Percentiles rank a stretch among this genome's conserved stretches.
phyloP scores from a whole-genome alignment of 2,797 vertebrate species.

The Lepilemur ruficaudatus region DNA sequence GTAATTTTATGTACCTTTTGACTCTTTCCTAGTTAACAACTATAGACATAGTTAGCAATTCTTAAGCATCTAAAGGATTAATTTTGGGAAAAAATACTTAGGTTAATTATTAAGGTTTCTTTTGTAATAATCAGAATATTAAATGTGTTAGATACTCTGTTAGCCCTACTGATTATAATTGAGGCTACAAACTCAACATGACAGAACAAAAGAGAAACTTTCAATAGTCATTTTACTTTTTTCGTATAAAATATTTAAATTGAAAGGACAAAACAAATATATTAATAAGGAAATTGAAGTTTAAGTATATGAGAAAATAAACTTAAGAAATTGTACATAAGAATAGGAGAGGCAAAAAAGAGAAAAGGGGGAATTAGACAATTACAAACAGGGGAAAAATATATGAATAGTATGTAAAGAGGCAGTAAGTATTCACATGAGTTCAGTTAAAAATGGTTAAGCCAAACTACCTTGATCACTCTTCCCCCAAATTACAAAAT shows the following conservation, averaged over 20 bases:
- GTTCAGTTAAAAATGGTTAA: not conserved
- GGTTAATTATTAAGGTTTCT: not conserved
- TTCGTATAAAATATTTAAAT: not conserved
- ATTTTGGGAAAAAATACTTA: not conserved
- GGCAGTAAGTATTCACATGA: not conserved
- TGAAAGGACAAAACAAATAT: not conserved
- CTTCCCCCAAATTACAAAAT: not conserved
- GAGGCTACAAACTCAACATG: not conserved
- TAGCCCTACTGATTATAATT: not conserved
- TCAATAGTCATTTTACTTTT: not conserved
- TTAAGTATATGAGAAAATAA: not conserved
- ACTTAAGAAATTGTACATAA: not conserved
- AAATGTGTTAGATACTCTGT: not conserved
- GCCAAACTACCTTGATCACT: not conserved
- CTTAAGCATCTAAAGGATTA: not conserved
- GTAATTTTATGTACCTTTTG: not conserved
- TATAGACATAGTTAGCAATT: not conserved
- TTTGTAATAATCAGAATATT: not conserved
- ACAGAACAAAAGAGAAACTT: not conserved
- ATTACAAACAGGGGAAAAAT: not conserved
- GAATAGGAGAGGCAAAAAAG: not conserved
- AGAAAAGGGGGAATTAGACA: not conserved
- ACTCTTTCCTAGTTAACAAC: not conserved
- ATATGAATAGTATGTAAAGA: not conserved
- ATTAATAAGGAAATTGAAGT: not conserved